These are phyloP conservation scores for Zophobas morio DNA, from an alignment of 1,140 invertebrate species.

Conservation along the genomic window DNA sequence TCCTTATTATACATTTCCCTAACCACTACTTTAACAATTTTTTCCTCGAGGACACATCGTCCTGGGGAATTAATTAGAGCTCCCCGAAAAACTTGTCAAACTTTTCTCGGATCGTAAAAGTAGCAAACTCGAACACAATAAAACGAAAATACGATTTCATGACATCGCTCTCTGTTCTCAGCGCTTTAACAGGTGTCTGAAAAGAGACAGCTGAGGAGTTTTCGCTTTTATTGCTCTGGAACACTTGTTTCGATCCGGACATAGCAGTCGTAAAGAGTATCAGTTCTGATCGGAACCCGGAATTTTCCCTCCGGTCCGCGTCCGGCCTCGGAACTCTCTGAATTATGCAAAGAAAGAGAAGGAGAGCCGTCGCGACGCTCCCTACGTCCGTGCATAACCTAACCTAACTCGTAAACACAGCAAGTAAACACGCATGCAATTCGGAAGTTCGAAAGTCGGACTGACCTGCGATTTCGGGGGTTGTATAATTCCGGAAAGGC, in stretches of 20 bases:
- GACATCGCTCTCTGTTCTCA: slow-evolving; percentile 42
- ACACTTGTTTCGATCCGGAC: slow-evolving; percentile 36
- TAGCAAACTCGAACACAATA: slow-evolving; percentile 55
- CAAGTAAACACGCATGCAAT: slow-evolving; percentile 52
- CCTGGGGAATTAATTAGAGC: slow-evolving; percentile 6
- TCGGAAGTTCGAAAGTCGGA: slow-evolving; percentile 26
- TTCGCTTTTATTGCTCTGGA: slow-evolving; percentile 34
- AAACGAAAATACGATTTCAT: slow-evolving; percentile 59
- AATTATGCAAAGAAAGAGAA: slow-evolving; percentile 20
- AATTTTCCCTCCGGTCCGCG: slow-evolving; percentile 1
- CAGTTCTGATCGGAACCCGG: slow-evolving; percentile 30
- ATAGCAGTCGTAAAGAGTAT: slow-evolving; percentile 11
- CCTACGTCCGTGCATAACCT: slow-evolving; percentile 37
- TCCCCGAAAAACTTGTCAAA: slow-evolving; percentile 27
- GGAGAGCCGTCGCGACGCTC: slow-evolving; percentile 11
- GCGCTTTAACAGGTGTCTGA: slow-evolving; percentile 51
- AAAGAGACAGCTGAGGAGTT: not conserved
- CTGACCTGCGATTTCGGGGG: slow-evolving; percentile 20
- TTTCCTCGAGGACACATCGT: no score
- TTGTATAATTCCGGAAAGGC: not conserved
- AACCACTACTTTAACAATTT: not conserved
- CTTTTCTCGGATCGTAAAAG: slow-evolving; percentile 53
- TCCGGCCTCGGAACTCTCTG: slow-evolving; percentile 11
- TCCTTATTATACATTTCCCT: not conserved
- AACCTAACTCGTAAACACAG: slow-evolving; percentile 52